Evolutionary conservation across 2,888 invertebrate species (phyloP), one percentile per base, ranked within the genome.

Genomic region (Carabus problematicus): DNA sequence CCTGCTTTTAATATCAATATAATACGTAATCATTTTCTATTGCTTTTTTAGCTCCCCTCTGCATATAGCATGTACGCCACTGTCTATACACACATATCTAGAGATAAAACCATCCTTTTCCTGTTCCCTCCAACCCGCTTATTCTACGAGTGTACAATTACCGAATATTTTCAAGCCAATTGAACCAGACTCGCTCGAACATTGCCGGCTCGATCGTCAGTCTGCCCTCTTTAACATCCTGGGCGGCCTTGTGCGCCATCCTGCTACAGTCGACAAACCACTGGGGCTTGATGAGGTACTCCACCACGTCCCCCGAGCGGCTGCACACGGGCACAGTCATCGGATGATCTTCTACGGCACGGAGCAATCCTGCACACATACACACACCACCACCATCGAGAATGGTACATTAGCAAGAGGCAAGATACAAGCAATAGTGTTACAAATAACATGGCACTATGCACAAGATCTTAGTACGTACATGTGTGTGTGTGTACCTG

Each of bases 241-340:
- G 86, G 1, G 92, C 87, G 0, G 98, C 98, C 64, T 90, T 86
- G 0, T 87, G 85, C 0, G 98, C 97, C 97, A 99, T 96, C 71
- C 91, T 91, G 74, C 89, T 87, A 79, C 95, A 94, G 74, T 91
- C 92, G 12, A 99, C 89, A 81, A 97, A 97, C 98, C 98, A 99
- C 82, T 99, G 99, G 0, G 97, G 95, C 79, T 96, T 97, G 41
- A 98, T 87, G 77, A 98, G 85, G 0, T 97, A 97, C 78, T 99
- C 99, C 12, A 99, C 94, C 0, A 99, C 91, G 81, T 99, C 99
- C 82, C 97, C 98, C 1, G 97, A 97, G 45, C 99, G 89, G 80
- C 95, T 95, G 83, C 95, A 96, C 70, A 97, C 88, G 0, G 99
- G 99, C 40, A 99, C 93, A 64, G 95, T 91, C 98, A 98, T 99